Conservation (phyloP, 2,797 vertebrate genomes). For the Bradypodion pumilum region DNA sequence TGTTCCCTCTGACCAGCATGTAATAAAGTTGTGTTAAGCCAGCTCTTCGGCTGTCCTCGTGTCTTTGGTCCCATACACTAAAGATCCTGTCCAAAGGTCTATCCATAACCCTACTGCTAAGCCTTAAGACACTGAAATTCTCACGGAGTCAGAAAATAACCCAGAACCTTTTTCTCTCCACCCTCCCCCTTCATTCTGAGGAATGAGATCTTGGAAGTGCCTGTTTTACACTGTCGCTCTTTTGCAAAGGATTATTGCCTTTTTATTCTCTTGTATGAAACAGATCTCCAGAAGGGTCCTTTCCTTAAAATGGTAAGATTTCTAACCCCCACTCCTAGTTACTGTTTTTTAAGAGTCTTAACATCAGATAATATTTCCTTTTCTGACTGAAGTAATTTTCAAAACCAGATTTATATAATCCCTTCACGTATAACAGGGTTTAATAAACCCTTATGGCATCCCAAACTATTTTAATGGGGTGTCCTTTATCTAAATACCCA, state of each 20-base stretch:
- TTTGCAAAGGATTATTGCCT: neutral
- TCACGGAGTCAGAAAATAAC: too few relatives aligned
- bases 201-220: too few relatives aligned
- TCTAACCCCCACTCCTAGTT: neutral
- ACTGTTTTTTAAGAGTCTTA: neutral
- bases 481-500: slow-evolving; percentile 5
- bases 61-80: too few relatives aligned
- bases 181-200: too few relatives aligned
- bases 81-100: too few relatives aligned
- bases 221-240: neutral
- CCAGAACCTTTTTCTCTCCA: too few relatives aligned
- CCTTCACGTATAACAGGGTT: neutral
- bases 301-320: too few relatives aligned
- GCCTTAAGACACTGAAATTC: too few relatives aligned
- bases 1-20: too few relatives aligned
- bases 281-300: neutral
- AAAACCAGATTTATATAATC: neutral
- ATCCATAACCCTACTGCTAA: too few relatives aligned
- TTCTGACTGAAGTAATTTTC: neutral
- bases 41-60: too few relatives aligned
- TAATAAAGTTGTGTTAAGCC: too few relatives aligned
- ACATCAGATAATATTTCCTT: neutral
- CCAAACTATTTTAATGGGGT: slow-evolving; percentile 20
- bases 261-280: neutral
- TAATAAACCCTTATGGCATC: neutral